These are phyloP conservation scores for Gnathonemus echidnorhynchus DNA, from an alignment of 2,113 vertebrate genomes.

Conservation along the genomic window DNA sequence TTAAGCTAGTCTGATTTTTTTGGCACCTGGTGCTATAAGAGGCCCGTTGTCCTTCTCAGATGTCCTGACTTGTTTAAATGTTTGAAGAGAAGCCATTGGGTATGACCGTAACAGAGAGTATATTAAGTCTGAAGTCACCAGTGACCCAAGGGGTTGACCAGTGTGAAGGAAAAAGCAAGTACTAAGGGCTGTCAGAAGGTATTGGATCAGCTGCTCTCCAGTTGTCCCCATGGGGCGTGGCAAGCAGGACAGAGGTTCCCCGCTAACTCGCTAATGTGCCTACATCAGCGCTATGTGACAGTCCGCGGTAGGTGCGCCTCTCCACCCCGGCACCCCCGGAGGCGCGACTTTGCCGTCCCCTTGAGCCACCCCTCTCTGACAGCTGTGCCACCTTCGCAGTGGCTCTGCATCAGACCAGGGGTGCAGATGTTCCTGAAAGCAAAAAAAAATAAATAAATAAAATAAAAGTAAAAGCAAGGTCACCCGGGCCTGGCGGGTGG, in stretches of 20 bases:
- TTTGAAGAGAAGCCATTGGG: background rate
- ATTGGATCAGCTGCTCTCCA: background rate
- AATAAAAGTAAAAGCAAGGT: background rate
- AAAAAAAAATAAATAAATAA: conserved; percentile 3
- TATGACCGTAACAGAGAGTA: background rate
- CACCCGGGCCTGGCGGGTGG: background rate
- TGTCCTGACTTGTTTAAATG: background rate
- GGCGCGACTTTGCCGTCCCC: background rate
- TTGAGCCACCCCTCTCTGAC: background rate
- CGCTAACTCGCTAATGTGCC: background rate
- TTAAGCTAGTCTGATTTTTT: background rate
- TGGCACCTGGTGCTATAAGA: background rate
- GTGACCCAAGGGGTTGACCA: background rate
- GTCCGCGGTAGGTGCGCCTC: background rate
- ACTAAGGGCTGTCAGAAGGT: conserved; percentile 3
- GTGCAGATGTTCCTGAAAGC: background rate
- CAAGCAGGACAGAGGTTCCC: background rate
- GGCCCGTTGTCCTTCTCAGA: background rate
- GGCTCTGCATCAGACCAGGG: background rate
- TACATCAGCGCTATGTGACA: background rate
- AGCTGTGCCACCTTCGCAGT: background rate
- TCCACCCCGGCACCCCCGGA: background rate
- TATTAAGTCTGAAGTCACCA: background rate
- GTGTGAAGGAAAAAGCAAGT: background rate
- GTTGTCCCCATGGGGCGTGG: background rate